Evolutionary conservation across 2,888 invertebrate species (phyloP).

Genomic region (Machimus rusticus): DNA sequence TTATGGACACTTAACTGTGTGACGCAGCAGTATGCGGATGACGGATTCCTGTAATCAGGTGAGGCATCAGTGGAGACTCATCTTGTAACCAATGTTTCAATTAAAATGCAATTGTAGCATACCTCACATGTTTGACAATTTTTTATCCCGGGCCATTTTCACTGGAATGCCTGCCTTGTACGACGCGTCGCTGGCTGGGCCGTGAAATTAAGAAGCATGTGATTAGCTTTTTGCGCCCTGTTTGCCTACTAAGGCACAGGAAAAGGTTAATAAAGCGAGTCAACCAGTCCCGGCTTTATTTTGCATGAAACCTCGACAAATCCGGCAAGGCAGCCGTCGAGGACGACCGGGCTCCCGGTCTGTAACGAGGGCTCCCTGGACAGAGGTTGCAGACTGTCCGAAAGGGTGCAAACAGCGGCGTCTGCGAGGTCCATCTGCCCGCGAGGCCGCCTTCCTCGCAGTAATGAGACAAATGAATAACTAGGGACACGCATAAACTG

Average conservation of each 20-base stretch:
- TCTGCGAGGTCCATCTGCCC: background rate
- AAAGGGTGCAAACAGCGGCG: background rate
- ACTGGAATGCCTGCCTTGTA: conserved; percentile 11
- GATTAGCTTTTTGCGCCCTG: conserved; percentile 2
- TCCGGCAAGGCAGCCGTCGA: background rate
- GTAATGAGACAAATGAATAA: conserved; percentile 30
- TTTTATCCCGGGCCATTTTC: conserved; percentile 15
- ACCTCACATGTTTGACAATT: conserved; percentile 48
- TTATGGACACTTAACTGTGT: conserved; percentile 31
- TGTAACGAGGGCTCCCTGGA: background rate
- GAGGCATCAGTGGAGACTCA: conserved; percentile 48
- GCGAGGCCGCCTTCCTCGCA: background rate
- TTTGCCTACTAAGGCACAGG: background rate
- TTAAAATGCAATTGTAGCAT: conserved; percentile 51
- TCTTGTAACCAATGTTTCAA: conserved; percentile 51
- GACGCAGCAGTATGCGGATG: conserved; percentile 7
- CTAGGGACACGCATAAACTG: conserved; percentile 25
- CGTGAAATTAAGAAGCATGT: conserved; percentile 30
- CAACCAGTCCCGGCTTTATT: background rate
- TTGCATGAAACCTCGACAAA: background rate
- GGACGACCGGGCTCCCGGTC: background rate
- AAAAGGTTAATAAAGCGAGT: background rate
- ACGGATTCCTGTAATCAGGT: conserved; percentile 32
- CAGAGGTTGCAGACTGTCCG: background rate
- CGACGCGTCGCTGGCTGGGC: background rate